Percentiles rank a stretch among this genome's conserved stretches.
Evolutionary conservation across 2,888 invertebrate species (phyloP).

Genomic region (Tenthredo notha): DNA sequence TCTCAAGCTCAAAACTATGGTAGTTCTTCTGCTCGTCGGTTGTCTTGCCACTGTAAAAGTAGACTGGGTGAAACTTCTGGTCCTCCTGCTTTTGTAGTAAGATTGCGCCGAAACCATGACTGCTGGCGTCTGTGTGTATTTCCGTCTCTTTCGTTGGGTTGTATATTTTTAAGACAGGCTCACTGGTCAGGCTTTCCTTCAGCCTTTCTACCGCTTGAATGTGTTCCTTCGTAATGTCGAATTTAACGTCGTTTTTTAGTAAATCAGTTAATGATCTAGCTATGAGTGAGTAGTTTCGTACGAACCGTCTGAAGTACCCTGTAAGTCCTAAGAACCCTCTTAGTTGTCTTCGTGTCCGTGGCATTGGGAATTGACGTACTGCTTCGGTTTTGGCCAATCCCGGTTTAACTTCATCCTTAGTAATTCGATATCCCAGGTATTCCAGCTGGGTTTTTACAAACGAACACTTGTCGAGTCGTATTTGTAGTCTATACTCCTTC

Average conservation of each 20-base stretch:
- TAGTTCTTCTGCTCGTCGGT: conserved; percentile 67
- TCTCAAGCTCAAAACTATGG: conserved; percentile 73
- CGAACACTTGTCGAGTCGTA: conserved; percentile 72
- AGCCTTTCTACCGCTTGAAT: conserved; percentile 49
- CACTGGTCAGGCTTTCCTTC: conserved; percentile 60
- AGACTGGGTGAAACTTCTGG: conserved; percentile 54
- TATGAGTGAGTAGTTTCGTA: conserved; percentile 45
- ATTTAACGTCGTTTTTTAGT: conserved; percentile 47
- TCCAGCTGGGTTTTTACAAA: conserved; percentile 66
- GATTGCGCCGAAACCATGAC: conserved; percentile 68
- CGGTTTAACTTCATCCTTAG: conserved; percentile 51
- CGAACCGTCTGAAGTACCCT: conserved; percentile 53
- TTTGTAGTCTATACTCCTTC: conserved; percentile 63
- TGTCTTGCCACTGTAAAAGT: conserved; percentile 57
- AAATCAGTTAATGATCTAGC: conserved; percentile 50
- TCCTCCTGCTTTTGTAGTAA: conserved; percentile 65
- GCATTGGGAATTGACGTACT: conserved; percentile 56
- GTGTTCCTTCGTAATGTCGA: conserved; percentile 8
- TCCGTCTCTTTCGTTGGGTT: conserved; percentile 62
- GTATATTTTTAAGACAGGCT: conserved; percentile 66
- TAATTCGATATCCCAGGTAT: conserved; percentile 61
- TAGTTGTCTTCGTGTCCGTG: conserved; percentile 44
- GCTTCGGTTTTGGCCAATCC: conserved; percentile 55
- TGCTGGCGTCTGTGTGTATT: conserved; percentile 72
- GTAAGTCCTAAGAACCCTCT: conserved; percentile 54